phyloP scores from a whole-genome alignment of 2,113 vertebrate genomes.

The Ariopsis seemanni region DNA sequence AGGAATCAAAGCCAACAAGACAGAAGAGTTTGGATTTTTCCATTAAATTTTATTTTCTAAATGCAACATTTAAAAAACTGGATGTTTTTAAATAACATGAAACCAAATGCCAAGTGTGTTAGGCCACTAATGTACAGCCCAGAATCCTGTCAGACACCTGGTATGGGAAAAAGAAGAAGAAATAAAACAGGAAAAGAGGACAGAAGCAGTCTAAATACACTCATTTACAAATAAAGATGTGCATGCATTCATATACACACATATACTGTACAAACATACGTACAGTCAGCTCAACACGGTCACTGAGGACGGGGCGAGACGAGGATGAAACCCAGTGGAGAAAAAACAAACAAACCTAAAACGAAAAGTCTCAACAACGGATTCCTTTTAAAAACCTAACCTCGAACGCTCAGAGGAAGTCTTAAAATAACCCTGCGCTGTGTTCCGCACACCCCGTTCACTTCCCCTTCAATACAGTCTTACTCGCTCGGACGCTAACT shows the following conservation, averaged over 20 bases:
- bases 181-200: neutral
- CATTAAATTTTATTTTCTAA: slow-evolving; percentile 47
- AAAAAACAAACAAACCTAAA: neutral
- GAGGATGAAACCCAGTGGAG: neutral
- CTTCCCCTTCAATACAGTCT: neutral
- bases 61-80: slow-evolving; percentile 47
- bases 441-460: neutral
- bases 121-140: slow-evolving; percentile 46
- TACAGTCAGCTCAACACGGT: slow-evolving; percentile 44
- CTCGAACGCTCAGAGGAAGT: slow-evolving; percentile 13
- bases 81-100: slow-evolving; percentile 50
- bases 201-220: slow-evolving; percentile 30
- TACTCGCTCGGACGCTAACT: neutral
- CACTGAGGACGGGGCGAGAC: slow-evolving; percentile 29
- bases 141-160: slow-evolving; percentile 39
- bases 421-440: neutral
- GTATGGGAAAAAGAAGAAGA: neutral
- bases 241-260: slow-evolving; percentile 58
- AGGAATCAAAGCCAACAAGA: slow-evolving; percentile 18
- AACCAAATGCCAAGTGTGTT: slow-evolving; percentile 39
- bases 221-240: slow-evolving; percentile 38
- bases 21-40: slow-evolving; percentile 13
- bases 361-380: neutral
- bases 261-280: slow-evolving; percentile 62
- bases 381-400: slow-evolving; percentile 21